A percentile compares a stretch with the other conserved stretches of the same genome.
Conservation (phyloP, 1,140 invertebrate genomes). For the Rhagoletis zephyria region DNA sequence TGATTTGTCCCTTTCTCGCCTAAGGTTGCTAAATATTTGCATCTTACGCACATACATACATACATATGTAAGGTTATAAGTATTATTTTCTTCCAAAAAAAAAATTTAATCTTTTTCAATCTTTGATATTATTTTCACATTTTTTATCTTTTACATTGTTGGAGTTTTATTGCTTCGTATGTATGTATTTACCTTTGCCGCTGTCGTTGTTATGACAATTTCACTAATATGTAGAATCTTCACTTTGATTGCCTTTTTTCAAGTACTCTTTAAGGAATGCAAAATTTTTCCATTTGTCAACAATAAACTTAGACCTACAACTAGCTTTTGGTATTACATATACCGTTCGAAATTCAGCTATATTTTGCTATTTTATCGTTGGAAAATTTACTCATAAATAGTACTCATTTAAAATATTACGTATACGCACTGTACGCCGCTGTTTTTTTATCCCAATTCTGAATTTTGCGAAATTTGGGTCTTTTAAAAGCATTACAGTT, state of each 20-base stretch:
- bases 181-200: background rate
- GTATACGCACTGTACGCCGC: background rate
- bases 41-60: too few species aligned
- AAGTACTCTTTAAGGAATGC: background rate
- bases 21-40: background rate
- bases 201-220: constrained; percentile 13
- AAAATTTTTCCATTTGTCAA: background rate
- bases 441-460: too few species aligned
- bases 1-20: background rate
- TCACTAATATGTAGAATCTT: background rate
- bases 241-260: background rate
- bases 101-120: background rate
- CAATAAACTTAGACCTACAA: too few species aligned
- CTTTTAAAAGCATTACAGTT: too few species aligned
- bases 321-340: too few species aligned
- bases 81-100: background rate
- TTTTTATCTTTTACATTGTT: background rate
- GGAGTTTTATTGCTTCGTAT: background rate
- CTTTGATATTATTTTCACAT: background rate
- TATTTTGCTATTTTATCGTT: too few species aligned
- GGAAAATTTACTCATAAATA: too few species aligned
- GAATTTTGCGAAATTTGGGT: too few species aligned
- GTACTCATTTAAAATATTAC: background rate
- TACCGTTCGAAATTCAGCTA: too few species aligned
- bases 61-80: too few species aligned